Evolutionary conservation across 2,113 vertebrate genomes (phyloP), one percentile per base, ranked within the genome.

Genomic region (Physeter macrocephalus): DNA sequence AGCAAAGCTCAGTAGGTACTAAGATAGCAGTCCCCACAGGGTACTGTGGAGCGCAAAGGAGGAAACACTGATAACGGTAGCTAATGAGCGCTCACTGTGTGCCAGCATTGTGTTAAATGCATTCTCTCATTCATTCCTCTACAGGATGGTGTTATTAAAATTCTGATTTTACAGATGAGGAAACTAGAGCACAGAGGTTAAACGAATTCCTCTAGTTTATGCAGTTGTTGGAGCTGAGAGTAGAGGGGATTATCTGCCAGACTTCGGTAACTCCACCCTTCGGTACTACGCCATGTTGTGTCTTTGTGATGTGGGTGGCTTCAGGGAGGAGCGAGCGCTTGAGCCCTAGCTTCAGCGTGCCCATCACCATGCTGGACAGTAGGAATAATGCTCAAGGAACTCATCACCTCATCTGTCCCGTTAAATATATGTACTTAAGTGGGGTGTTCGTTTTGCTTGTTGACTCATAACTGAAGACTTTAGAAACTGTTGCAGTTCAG

Each of bases 101-200:
- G 14, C 59, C 8, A 57, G 14, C 46, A 43, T 74, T 75, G 31
- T 81, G 23, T 57, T 77, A 49, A 71, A 49, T 72, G 57, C 25
- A 83, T 57, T 43, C 52, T 74, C 41, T 95, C 62, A 20, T 41
- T 75, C 90, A 81, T 57, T 90, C 57, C 34, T 71, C 4, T 59
- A 12, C 29, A 25, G 52, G 77, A 71, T 92, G 25, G 59, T 94
- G 6, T 49, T 66, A 8, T 27, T 82, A 52, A 49, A 72, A 82
- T 80, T 31, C 83, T 62, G 31, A 54, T 93, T 69, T 94, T 94
- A 69, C 36, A 91, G 62, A 17, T 92, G 69, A 95, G 83, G 78
- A 87, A 84, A 96, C 41, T 61, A 62, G 80, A 81, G 13, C 46
- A 39, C 67, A 86, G 67, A 86, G 31, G 57, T 92, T 97, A 78